Evolutionary conservation across 2,797 vertebrate species (phyloP).

Genomic region (Tadarida brasiliensis): DNA sequence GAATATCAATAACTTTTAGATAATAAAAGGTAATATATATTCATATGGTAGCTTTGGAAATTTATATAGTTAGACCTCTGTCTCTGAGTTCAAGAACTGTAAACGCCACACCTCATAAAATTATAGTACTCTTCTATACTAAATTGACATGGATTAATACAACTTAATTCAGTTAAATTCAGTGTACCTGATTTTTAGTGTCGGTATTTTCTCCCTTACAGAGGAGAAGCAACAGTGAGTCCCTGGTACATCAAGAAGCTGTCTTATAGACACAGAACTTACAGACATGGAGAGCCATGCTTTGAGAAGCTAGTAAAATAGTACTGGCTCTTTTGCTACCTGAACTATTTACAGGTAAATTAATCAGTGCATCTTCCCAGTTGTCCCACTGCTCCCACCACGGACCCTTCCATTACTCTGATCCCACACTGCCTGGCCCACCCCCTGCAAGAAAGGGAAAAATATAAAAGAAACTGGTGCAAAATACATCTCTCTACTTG

Average conservation of each 20-base stretch:
- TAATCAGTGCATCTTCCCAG: neutral
- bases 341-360: conserved; percentile 31
- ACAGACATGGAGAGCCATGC: neutral
- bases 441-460: neutral
- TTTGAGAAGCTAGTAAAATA: neutral
- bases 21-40: conserved; percentile 33
- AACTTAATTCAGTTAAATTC: neutral
- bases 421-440: neutral
- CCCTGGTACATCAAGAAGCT: neutral
- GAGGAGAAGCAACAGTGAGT: neutral
- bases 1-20: conserved; percentile 12
- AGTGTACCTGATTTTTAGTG: neutral
- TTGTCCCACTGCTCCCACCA: neutral
- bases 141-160: neutral
- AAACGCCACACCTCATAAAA: conserved; percentile 28
- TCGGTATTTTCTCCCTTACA: neutral
- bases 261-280: neutral
- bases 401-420: neutral
- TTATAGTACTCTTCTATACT: neutral
- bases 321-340: neutral
- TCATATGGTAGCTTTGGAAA: neutral
- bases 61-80: neutral
- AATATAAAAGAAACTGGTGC: neutral
- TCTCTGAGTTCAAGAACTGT: conserved; percentile 23
- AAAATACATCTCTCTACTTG: neutral